Evolutionary conservation across 92 coral and sea anemone species (phyloP), one percentile per base, ranked within the genome.

Genomic region (Anthopleura xanthogrammica): DNA sequence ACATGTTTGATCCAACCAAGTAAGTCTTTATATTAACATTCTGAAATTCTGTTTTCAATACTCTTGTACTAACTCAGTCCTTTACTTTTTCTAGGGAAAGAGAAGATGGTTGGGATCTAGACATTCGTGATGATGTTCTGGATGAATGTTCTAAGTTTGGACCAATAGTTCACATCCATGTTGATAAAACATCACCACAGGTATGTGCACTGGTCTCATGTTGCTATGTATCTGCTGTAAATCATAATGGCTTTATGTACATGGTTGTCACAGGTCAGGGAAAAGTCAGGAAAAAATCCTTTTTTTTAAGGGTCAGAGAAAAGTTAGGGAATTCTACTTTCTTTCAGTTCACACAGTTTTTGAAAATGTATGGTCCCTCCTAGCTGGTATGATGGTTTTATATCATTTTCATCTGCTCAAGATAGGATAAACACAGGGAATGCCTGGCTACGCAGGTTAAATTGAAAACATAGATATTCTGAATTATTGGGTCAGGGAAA

Each of bases 1-100:
- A 96, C 84, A 96, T 96, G 99, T 96, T 96, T 94, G 99, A 96
- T 76, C 99, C 99, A 20, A 82, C 92, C n/a, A 96, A 92, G 99
- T 96, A 85, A 96, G 98, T 94, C 39, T 2, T 64, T 13, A 50
- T 16, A 20, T 58, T 58, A 4, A 7, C 24, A 62, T 9, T 5
- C 64, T 3, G 2, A 20, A 3, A 7, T 62, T 62, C 17, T 39
- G 77, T 76, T 76, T 48, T 24, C 56, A 50, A 46, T 75, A 48
- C 24, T 66, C 56, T 0, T 54, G 24, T 52, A 16, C 68, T 55
- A 13, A 41, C 36, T 81, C 39, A 36, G 58, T 46, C 58, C 20
- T 81, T 29, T 19, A 0, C 71, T 36, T 60, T 13, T 82, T 80
- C 22, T 65, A 96, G 99, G 79, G 99, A 96, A 52, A 94, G 90